Base-by-base conservation (phyloP, 2,888 invertebrate genomes). In the Tetragnatha montana region DNA sequence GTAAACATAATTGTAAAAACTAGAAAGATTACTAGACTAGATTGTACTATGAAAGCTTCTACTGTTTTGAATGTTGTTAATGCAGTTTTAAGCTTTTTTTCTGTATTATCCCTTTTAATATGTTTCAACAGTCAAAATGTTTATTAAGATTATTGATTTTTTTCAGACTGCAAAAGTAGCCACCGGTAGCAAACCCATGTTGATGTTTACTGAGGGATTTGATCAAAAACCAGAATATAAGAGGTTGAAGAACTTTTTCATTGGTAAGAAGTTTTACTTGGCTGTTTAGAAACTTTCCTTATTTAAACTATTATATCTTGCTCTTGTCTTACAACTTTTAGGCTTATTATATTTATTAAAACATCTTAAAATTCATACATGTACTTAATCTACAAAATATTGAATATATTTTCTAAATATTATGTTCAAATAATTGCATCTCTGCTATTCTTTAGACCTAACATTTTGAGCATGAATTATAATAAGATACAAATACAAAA, bases 171-270 rank as follows among this genome's bases (percentile, higher is more conserved):
- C 96, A 83, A 98, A 97, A 93, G 95, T 97, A 49, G 94, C 96
- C 0, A 94, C 95, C 6, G 98, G 98, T 7, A 95, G 96, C 0
- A 99, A 99, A 93, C 99, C 99, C 0, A 96, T 97, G 92, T 93
- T 99, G 6, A 93, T 98, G 22, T 98, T 99, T 93, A 96, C 97
- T 93, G 99, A 99, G 0, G 96, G 95, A 3, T 99, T 99, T 96
- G 97, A 98, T 95, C 96, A 92, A 94, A 93, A 96, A 91, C 92
- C 93, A 6, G 97, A 97, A 91, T 95, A 97, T 91, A 95, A 96
- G 92, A 95, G 98, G 91, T 94, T 99, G 22, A 97, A 97, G 93
- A 98, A 97, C 93, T 93, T 99, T 68, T 95, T 99, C 87, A 93
- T 94, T 84, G 94, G 94, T 94, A 81, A 35, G 35, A 35, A 35